Conservation (phyloP, 35 echinoderm and acorn worm species). For the Chiridota heheva region DNA sequence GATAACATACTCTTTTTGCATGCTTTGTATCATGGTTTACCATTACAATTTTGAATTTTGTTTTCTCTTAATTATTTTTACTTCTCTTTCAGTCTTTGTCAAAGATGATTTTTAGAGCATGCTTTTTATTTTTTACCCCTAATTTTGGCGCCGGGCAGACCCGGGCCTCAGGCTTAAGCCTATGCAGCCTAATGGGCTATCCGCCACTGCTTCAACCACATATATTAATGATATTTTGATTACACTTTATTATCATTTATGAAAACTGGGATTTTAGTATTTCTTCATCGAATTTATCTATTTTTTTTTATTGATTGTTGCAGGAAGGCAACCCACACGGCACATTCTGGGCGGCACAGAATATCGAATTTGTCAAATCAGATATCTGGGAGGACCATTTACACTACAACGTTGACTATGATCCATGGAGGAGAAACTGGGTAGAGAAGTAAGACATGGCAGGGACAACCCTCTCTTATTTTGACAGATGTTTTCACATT, state of each 20-base stretch:
- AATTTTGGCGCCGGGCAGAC: no score
- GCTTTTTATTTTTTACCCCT: no score
- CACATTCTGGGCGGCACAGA: slow-evolving; percentile 72
- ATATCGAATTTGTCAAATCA: slow-evolving; percentile 78
- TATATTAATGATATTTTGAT: no score
- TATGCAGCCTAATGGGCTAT: no score
- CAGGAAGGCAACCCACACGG: slow-evolving; percentile 89
- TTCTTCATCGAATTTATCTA: neutral
- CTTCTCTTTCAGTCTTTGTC: no score
- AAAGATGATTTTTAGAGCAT: no score
- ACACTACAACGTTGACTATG: slow-evolving; percentile 90
- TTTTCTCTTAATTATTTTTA: no score
- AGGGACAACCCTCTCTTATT: neutral
- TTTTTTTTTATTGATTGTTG: neutral
- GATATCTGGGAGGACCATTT: slow-evolving; percentile 77
- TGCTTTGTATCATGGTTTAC: no score
- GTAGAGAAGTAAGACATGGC: slow-evolving; percentile 57
- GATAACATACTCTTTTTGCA: no score
- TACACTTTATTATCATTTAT: neutral
- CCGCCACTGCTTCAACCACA: no score
- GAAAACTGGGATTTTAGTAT: neutral
- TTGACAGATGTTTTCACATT: neutral
- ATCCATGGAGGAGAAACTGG: slow-evolving; percentile 63
- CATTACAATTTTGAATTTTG: no score
- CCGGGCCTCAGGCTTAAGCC: no score